phyloP scores from a whole-genome alignment of 2,113 vertebrate genomes.

The Proterorhinus semilunaris region DNA sequence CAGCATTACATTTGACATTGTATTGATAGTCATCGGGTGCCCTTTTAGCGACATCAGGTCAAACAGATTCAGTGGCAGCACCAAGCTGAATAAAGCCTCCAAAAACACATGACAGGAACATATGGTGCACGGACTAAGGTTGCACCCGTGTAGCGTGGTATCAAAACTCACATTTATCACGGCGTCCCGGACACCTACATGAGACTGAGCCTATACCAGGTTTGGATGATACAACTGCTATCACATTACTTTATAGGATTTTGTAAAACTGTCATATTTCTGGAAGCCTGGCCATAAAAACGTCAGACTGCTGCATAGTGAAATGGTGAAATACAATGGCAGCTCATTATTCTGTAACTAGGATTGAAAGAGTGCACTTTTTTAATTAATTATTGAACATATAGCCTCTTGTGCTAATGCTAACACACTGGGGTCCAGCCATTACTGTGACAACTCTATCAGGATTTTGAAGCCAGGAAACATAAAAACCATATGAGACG shows the following conservation, averaged over 20 bases:
- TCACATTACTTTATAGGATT: background rate
- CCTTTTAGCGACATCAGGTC: slow-evolving; percentile 41
- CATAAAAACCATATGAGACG: slow-evolving; percentile 19
- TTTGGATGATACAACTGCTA: background rate
- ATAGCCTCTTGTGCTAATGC: slow-evolving; percentile 37
- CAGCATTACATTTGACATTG: slow-evolving; percentile 65
- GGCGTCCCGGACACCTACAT: background rate
- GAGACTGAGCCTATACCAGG: background rate
- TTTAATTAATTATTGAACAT: slow-evolving; percentile 63
- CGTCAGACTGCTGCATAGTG: background rate
- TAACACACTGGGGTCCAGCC: slow-evolving; percentile 48
- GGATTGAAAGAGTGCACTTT: slow-evolving; percentile 50
- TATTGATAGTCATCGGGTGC: slow-evolving; percentile 50
- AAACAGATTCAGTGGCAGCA: slow-evolving; percentile 25
- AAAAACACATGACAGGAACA: slow-evolving; percentile 31
- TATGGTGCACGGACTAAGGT: slow-evolving; percentile 17
- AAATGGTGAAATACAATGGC: slow-evolving; percentile 31
- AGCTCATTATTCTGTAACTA: slow-evolving; percentile 45
- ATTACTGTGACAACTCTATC: slow-evolving; percentile 40
- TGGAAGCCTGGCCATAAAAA: background rate
- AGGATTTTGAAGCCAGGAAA: slow-evolving; percentile 13
- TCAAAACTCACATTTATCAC: slow-evolving; percentile 6
- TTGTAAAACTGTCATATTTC: background rate
- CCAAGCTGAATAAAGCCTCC: slow-evolving; percentile 28
- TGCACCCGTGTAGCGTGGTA: slow-evolving; percentile 7